These are phyloP conservation scores for Rotaria socialis DNA, from an alignment of 2,888 invertebrate species.

Conservation along the genomic window DNA sequence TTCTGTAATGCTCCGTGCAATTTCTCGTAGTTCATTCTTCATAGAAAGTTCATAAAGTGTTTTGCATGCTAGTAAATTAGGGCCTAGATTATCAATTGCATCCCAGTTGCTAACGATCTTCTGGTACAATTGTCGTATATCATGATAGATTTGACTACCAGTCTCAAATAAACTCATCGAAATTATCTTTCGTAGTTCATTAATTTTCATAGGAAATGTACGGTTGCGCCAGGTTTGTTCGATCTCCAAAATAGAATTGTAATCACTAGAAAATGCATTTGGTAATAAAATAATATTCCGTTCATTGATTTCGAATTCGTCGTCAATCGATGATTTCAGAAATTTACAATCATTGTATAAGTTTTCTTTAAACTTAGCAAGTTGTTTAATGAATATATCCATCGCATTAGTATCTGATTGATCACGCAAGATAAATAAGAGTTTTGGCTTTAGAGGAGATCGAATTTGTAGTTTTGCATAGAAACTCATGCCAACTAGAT, in stretches of 20 bases:
- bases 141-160: neutral
- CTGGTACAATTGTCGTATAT: neutral
- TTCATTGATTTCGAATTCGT: constrained; percentile 23
- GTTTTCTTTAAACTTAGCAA: neutral
- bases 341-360: neutral
- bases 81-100: neutral
- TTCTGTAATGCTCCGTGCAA: neutral
- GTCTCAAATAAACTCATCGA: neutral
- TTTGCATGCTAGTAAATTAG: neutral
- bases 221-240: neutral
- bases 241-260: neutral
- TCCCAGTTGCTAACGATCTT: neutral
- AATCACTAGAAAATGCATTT: constrained; percentile 34
- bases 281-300: neutral
- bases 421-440: constrained; percentile 35
- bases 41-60: neutral
- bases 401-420: neutral
- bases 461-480: constrained; percentile 38
- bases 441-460: neutral
- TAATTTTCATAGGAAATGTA: neutral
- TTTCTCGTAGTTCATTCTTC: neutral
- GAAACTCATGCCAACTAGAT: constrained; percentile 35
- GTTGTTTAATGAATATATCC: neutral
- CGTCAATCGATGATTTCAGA: constrained; percentile 35
- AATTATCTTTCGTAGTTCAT: neutral